phyloP scores from a whole-genome alignment of 37 sponge, comb jelly and placozoan genomes.

The Theonella swinhoei region DNA sequence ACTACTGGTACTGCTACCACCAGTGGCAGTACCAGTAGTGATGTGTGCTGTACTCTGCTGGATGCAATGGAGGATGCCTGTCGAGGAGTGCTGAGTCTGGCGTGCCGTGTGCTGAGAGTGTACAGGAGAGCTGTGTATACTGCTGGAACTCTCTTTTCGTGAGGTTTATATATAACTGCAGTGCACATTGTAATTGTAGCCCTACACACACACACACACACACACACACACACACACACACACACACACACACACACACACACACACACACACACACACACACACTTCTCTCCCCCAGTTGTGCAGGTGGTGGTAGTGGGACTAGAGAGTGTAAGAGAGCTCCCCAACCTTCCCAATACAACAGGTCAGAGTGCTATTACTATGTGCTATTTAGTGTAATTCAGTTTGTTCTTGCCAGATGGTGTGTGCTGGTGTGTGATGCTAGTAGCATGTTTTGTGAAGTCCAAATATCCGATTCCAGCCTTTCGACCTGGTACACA shows the following conservation, averaged over 20 bases:
- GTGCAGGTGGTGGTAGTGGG: too few relatives aligned
- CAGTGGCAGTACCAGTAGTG: not conserved
- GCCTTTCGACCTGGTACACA: not conserved
- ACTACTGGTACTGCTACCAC: not conserved
- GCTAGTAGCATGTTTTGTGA: not conserved
- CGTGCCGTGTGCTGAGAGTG: conserved; percentile 4
- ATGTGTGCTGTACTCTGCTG: not conserved
- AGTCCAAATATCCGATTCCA: not conserved
- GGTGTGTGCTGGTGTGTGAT: not conserved
- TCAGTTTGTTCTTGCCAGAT: not conserved
- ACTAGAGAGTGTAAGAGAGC: too few relatives aligned
- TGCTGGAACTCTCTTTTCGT: not conserved
- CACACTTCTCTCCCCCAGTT: too few relatives aligned
- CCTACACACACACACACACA: too few relatives aligned
- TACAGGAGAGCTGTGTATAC: not conserved
- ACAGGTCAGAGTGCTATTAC: not conserved
- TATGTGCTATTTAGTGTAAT: not conserved
- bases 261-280: too few relatives aligned
- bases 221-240: too few relatives aligned
- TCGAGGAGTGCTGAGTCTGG: not conserved
- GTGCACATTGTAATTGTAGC: too few relatives aligned
- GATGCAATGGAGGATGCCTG: conserved; percentile 20
- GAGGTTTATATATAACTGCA: too few relatives aligned
- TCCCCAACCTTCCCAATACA: not conserved
- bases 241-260: too few relatives aligned